Conservation (phyloP, 1,140 invertebrate species). For the Pogonomyrmex californicus region DNA sequence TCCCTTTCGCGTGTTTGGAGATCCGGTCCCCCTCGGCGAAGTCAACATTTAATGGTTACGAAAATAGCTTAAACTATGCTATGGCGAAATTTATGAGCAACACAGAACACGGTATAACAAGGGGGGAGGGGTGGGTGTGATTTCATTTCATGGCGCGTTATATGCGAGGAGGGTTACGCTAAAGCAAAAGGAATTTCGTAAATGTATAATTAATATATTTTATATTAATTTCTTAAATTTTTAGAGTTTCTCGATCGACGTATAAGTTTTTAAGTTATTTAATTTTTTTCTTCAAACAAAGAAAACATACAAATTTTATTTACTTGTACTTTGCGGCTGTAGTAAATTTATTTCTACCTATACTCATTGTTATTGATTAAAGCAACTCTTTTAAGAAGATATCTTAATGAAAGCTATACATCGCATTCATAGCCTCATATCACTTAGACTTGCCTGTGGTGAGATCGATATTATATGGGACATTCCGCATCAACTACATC, state of each 20-base stretch:
- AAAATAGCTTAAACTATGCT: slow-evolving; percentile 65
- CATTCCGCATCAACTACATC: slow-evolving; percentile 75
- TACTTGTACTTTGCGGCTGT: background rate
- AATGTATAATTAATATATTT: background rate
- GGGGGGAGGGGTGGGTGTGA: slow-evolving; percentile 47
- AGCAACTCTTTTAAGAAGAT: slow-evolving; percentile 26
- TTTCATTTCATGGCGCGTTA: slow-evolving; percentile 62
- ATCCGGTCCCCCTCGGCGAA: slow-evolving; percentile 35
- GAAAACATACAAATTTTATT: background rate
- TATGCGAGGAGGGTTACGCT: background rate
- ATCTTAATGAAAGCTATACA: slow-evolving; percentile 70
- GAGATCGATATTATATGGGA: slow-evolving; percentile 77
- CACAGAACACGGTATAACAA: slow-evolving; percentile 39
- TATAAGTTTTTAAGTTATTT: background rate
- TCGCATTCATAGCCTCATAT: slow-evolving; percentile 69
- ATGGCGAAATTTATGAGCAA: slow-evolving; percentile 50
- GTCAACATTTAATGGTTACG: slow-evolving; percentile 41
- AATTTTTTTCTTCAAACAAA: background rate
- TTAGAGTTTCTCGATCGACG: background rate
- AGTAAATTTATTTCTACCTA: slow-evolving; percentile 35
- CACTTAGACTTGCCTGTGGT: slow-evolving; percentile 59
- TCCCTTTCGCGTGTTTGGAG: slow-evolving; percentile 36
- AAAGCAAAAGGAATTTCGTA: slow-evolving; percentile 3
- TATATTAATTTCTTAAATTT: background rate
- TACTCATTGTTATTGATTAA: slow-evolving; percentile 30